Evolutionary conservation across 2,888 invertebrate genomes (phyloP).

Genomic region (Trypoxylon attenuatum): DNA sequence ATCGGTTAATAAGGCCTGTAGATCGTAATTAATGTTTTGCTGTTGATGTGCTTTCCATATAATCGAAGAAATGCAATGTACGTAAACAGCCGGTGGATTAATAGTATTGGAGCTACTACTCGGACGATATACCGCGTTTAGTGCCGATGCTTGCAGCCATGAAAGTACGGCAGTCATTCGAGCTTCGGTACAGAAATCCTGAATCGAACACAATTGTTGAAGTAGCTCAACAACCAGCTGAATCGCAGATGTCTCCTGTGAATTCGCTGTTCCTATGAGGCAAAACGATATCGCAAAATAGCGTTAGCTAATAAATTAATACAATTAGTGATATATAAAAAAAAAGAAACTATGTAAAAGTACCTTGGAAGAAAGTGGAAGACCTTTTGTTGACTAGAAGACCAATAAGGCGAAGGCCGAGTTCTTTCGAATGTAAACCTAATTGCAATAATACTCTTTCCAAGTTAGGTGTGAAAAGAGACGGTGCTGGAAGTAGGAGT

Average conservation of each 20-base stretch:
- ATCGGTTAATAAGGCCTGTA: conserved; percentile 82
- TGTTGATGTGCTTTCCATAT: conserved; percentile 84
- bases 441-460: conserved; percentile 83
- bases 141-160: conserved; percentile 82
- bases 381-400: conserved; percentile 78
- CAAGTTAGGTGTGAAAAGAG: conserved; percentile 79
- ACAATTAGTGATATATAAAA: neutral
- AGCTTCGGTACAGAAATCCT: conserved; percentile 78
- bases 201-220: conserved; percentile 84
- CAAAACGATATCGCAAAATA: neutral
- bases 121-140: conserved; percentile 72
- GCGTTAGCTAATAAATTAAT: neutral
- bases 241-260: conserved; percentile 69
- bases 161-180: conserved; percentile 82
- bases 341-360: conserved; percentile 13
- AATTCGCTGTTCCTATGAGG: conserved; percentile 54
- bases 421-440: conserved; percentile 80
- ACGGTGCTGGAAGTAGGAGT: conserved; percentile 81
- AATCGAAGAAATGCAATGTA: conserved; percentile 89
- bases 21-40: conserved; percentile 78
- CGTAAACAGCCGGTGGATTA: conserved; percentile 77
- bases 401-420: conserved; percentile 78
- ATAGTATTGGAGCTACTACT: conserved; percentile 53
- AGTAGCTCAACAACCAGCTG: conserved; percentile 87
- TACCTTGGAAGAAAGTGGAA: conserved; percentile 67